A percentile compares a stretch with the other conserved stretches of the same genome.
These are phyloP conservation scores for Toxonevra muliebris DNA, from an alignment of 2,888 invertebrate genomes.

Conservation along the genomic window DNA sequence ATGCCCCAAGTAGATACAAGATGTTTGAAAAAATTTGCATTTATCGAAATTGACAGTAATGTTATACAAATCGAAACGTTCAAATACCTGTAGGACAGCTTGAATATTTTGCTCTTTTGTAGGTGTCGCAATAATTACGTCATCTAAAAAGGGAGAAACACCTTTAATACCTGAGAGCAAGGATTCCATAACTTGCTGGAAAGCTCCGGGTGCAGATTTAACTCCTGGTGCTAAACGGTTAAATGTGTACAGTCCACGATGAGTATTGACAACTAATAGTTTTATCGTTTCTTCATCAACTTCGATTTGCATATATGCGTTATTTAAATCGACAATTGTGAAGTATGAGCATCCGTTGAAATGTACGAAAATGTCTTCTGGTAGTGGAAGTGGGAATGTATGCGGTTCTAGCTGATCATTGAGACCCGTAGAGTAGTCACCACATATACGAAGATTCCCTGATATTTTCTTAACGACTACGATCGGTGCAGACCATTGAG, in stretches of 20 bases:
- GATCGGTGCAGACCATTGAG: constrained; percentile 41
- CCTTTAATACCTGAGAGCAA: constrained; percentile 35
- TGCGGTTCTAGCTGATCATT: constrained; percentile 40
- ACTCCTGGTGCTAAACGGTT: constrained; percentile 37
- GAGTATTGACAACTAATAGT: constrained; percentile 36
- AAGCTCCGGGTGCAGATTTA: constrained; percentile 39
- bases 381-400: constrained; percentile 38
- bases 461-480: constrained; percentile 38
- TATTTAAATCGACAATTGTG: constrained; percentile 37
- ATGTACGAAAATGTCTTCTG: constrained; percentile 39
- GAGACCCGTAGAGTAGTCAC: constrained; percentile 42
- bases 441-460: constrained; percentile 40
- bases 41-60: constrained; percentile 22
- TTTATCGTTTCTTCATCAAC: constrained; percentile 39
- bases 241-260: constrained; percentile 35
- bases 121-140: constrained; percentile 29
- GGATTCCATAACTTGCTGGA: constrained; percentile 38
- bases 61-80: constrained; percentile 24
- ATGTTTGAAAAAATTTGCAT: constrained; percentile 36
- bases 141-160: constrained; percentile 26
- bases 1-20: constrained; percentile 24
- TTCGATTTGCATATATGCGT: constrained; percentile 41
- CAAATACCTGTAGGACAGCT: constrained; percentile 17
- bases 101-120: constrained; percentile 18
- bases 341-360: constrained; percentile 38